Percentiles rank a stretch among this genome's conserved stretches.
Conservation (phyloP, 37 sponge, comb jelly and placozoan genomes). For the Beroe forskalii region DNA sequence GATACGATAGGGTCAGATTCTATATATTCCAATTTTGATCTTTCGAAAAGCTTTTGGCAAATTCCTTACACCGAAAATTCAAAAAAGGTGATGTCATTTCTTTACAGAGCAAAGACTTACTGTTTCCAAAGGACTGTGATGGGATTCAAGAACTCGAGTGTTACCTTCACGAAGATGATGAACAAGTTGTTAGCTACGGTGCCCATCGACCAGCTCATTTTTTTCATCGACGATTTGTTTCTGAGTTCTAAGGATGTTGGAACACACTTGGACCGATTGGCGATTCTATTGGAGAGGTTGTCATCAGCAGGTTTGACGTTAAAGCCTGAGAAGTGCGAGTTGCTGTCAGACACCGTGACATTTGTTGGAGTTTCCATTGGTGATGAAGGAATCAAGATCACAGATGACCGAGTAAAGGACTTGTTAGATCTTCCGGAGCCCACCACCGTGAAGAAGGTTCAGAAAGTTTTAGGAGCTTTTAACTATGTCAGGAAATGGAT, state of each 20-base stretch:
- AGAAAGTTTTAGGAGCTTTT: background rate
- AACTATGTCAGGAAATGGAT: conserved; percentile 9
- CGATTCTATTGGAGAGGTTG: background rate
- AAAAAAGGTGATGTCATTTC: too few species aligned
- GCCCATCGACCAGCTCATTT: background rate
- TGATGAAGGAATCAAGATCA: background rate
- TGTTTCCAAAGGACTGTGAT: too few species aligned
- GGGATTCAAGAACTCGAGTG: background rate
- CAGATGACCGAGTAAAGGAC: background rate
- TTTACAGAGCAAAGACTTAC: too few species aligned
- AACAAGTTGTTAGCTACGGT: background rate
- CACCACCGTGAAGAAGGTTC: background rate
- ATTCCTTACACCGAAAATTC: too few species aligned
- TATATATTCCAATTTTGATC: too few species aligned
- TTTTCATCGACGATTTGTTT: conserved; percentile 6
- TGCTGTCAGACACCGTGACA: background rate
- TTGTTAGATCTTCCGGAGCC: background rate
- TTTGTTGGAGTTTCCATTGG: background rate
- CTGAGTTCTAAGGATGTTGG: background rate
- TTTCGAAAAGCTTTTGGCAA: too few species aligned
- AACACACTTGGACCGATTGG: background rate
- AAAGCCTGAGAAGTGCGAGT: background rate
- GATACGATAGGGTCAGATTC: too few species aligned
- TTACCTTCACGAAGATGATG: background rate
- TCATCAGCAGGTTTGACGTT: background rate